Conservation (phyloP, 2,888 invertebrate species). For the Pogonocherus hispidulus region DNA sequence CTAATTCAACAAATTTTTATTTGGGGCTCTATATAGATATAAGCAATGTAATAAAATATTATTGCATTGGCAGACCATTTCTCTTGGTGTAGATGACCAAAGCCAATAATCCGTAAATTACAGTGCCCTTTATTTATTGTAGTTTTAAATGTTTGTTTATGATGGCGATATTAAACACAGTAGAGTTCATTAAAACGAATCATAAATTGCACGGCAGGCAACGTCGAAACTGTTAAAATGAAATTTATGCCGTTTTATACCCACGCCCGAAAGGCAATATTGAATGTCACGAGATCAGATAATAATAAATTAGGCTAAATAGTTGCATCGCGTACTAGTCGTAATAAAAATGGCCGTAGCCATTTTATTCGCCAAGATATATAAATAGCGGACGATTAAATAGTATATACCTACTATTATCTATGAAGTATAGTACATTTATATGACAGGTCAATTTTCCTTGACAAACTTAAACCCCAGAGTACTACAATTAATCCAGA, state of each 20-base stretch:
- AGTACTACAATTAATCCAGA: too few relatives aligned
- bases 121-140: neutral
- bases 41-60: too few relatives aligned
- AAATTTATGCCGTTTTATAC: constrained; percentile 8
- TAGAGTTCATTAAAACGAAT: constrained; percentile 21
- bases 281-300: constrained; percentile 9
- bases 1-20: too few relatives aligned
- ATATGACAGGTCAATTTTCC: too few relatives aligned
- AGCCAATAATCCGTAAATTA: neutral
- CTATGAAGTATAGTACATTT: neutral
- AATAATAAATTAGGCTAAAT: constrained; percentile 18
- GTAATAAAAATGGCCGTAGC: neutral
- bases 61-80: too few relatives aligned
- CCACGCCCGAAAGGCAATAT: constrained; percentile 4
- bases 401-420: too few relatives aligned
- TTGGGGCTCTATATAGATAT: too few relatives aligned
- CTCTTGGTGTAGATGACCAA: neutral
- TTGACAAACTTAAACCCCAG: neutral
- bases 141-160: constrained; percentile 20
- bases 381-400: too few relatives aligned
- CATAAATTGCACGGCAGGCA: constrained; percentile 23
- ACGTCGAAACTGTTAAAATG: constrained; percentile 13
- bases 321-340: neutral
- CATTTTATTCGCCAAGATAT: too few relatives aligned
- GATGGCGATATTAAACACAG: neutral